Evolutionary conservation across 2,888 invertebrate genomes (phyloP).

Genomic region (Lithophane semibrunnea): DNA sequence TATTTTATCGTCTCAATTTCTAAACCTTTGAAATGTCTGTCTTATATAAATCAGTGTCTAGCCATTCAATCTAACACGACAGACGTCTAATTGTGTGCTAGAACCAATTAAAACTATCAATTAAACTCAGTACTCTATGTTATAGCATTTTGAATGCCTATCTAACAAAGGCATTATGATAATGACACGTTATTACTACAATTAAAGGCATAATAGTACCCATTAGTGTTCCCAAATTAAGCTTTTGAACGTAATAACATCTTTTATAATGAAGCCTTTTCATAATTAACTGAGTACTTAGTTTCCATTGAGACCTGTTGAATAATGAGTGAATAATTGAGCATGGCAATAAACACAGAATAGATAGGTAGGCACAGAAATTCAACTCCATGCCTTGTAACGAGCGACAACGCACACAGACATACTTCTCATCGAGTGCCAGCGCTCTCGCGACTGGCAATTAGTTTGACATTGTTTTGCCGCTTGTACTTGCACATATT

Average conservation of each 20-base stretch:
- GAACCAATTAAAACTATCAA: slow-evolving; percentile 40
- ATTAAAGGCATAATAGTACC: slow-evolving; percentile 29
- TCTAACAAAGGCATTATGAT: slow-evolving; percentile 7
- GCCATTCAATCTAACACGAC: neutral
- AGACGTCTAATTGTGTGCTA: neutral
- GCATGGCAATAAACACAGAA: slow-evolving; percentile 8
- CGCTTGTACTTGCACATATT: neutral
- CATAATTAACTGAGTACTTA: slow-evolving; percentile 55
- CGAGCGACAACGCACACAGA: neutral
- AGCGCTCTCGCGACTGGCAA: neutral
- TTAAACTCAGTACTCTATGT: neutral
- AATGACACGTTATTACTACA: slow-evolving; percentile 37
- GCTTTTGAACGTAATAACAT: slow-evolving; percentile 49
- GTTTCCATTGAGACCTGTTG: slow-evolving; percentile 58
- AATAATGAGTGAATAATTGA: slow-evolving; percentile 56
- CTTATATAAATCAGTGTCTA: slow-evolving; percentile 28
- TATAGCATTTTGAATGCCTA: slow-evolving; percentile 9
- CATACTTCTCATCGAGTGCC: neutral
- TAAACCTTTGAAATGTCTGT: neutral
- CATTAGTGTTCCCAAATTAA: slow-evolving; percentile 49
- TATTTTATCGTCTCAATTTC: slow-evolving; percentile 6
- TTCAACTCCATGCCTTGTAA: neutral
- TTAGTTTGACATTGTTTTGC: neutral
- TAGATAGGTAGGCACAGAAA: slow-evolving; percentile 10
- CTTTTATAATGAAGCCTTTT: slow-evolving; percentile 60